A percentile compares a stretch with the other conserved stretches of the same genome.
Evolutionary conservation across 2,113 vertebrate genomes (phyloP).

Genomic region (Eretmochelys imbricata): DNA sequence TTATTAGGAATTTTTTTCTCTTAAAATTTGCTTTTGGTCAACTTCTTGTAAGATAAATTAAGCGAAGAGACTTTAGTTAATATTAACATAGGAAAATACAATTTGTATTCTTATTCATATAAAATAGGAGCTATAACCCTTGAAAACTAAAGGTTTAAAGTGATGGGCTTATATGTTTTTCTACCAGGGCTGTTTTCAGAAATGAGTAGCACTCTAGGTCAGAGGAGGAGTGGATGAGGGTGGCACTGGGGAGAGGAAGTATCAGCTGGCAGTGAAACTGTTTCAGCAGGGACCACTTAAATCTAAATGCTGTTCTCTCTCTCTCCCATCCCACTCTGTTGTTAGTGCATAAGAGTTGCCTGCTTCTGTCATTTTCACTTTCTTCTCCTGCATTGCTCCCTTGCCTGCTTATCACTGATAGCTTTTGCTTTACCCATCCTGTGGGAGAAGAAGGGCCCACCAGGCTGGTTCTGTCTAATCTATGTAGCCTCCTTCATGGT

Average conservation of each 20-base stretch:
- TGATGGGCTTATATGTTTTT: no score
- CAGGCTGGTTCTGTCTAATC: neutral
- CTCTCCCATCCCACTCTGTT: neutral
- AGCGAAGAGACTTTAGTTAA: no score
- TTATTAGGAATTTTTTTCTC: no score
- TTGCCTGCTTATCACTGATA: neutral
- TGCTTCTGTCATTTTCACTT: neutral
- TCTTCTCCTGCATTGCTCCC: neutral
- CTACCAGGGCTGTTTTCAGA: no score
- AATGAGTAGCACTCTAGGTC: neutral
- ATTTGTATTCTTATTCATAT: no score
- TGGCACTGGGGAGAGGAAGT: neutral
- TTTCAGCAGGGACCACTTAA: neutral
- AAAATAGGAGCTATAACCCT: no score
- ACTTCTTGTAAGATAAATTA: no score
- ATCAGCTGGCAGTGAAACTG: neutral
- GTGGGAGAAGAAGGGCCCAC: neutral
- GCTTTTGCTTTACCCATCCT: neutral
- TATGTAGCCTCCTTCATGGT: neutral
- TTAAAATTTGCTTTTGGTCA: no score
- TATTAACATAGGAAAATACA: no score
- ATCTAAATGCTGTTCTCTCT: neutral
- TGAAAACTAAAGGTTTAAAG: no score
- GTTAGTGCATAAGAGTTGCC: neutral
- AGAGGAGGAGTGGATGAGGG: neutral